phyloP scores from a whole-genome alignment of 2,113 vertebrate species.

The Vulpes vulpes region DNA sequence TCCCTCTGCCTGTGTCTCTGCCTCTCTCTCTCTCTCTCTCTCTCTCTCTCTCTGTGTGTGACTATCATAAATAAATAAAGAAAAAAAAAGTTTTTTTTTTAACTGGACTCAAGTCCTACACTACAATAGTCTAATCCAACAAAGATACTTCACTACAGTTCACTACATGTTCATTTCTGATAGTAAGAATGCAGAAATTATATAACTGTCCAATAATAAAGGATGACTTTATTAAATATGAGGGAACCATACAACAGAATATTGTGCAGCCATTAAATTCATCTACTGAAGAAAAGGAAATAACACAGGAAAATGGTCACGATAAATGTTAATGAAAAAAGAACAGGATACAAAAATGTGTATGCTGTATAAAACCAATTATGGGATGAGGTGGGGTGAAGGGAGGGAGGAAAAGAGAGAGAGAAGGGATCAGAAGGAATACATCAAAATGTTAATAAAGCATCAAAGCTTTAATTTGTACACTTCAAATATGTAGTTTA shows the following conservation, averaged over 20 bases:
- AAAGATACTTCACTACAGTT: background rate
- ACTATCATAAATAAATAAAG: too few relatives aligned
- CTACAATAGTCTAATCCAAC: background rate
- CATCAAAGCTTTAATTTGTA: background rate
- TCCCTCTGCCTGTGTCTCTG: too few relatives aligned
- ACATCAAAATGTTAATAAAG: background rate
- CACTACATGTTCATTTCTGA: constrained; percentile 1
- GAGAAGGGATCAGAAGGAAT: background rate
- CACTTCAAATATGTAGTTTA: background rate
- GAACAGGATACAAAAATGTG: background rate
- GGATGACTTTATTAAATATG: background rate
- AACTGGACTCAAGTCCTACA: background rate
- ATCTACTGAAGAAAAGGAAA: constrained; percentile 47
- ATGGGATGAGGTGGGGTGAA: background rate
- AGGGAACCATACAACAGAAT: background rate
- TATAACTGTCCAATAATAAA: background rate
- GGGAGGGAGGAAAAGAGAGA: background rate
- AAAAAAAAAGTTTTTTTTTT: background rate
- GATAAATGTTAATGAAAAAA: constrained; percentile 23
- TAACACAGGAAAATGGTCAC: background rate
- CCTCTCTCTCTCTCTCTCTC: too few relatives aligned
- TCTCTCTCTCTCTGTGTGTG: too few relatives aligned
- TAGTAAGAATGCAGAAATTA: background rate
- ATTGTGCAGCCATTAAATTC: background rate
- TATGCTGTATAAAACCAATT: background rate